Evolutionary conservation across 2,113 vertebrate genomes (phyloP).

Genomic region (Trochalopteron elliotii): DNA sequence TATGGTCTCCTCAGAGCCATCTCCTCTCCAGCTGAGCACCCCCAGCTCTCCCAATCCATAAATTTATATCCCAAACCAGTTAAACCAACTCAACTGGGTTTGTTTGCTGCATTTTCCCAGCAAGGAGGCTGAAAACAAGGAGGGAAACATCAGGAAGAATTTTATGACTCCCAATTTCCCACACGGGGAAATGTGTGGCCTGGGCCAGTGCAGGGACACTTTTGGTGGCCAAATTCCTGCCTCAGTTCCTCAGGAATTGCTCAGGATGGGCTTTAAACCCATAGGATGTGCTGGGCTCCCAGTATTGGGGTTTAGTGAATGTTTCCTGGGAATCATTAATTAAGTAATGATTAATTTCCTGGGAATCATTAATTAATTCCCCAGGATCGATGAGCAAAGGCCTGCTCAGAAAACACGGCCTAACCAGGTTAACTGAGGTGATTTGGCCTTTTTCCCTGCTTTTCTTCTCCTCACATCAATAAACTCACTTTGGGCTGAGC

Average conservation of each 20-base stretch:
- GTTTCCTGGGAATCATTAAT: neutral
- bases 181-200: accelerated
- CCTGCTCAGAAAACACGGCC: neutral
- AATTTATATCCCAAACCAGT: neutral
- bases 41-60: neutral
- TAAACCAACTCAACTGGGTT: neutral
- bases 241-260: accelerated
- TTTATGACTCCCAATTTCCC: neutral
- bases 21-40: neutral
- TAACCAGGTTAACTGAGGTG: neutral
- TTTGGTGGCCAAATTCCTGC: neutral
- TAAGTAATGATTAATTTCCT: no score
- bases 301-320: neutral
- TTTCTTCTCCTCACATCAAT: neutral
- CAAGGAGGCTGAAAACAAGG: neutral
- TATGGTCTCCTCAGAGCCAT: accelerated
- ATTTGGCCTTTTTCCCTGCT: neutral
- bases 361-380: neutral
- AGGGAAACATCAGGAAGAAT: neutral
- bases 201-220: accelerated
- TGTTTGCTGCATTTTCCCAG: neutral
- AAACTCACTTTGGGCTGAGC: neutral
- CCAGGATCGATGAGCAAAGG: neutral
- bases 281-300: accelerated
- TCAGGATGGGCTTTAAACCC: neutral